Percentiles rank a stretch among this genome's conserved stretches.
These are phyloP conservation scores for Neodiprion pinetum DNA, from an alignment of 1,140 invertebrate genomes.

Conservation along the genomic window DNA sequence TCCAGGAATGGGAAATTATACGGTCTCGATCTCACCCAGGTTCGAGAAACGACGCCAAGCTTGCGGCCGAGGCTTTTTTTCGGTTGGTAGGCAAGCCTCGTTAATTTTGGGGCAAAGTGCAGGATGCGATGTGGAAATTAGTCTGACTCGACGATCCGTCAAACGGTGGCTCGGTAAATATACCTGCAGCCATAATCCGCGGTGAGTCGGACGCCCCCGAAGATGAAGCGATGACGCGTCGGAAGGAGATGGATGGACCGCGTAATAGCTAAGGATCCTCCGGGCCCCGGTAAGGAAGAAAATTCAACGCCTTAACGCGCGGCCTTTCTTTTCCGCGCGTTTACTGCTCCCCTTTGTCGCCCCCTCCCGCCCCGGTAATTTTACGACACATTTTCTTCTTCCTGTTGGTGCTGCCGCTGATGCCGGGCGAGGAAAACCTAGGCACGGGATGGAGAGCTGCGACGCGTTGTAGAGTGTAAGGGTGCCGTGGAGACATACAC, in stretches of 20 bases:
- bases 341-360: background rate
- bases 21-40: background rate
- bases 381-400: background rate
- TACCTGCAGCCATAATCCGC: too few relatives aligned
- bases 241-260: too few relatives aligned
- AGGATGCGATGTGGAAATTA: too few relatives aligned
- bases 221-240: too few relatives aligned
- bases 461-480: background rate
- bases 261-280: too few relatives aligned
- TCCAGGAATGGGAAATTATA: background rate
- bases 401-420: too few relatives aligned
- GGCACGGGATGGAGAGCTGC: background rate
- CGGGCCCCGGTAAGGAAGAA: background rate
- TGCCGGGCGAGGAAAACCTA: too few relatives aligned
- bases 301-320: background rate
- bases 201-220: too few relatives aligned
- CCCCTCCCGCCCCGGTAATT: background rate
- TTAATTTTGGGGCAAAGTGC: too few relatives aligned
- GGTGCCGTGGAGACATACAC: conserved; percentile 6
- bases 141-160: too few relatives aligned
- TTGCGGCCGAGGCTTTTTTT: background rate
- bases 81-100: too few relatives aligned
- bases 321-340: background rate
- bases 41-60: background rate
- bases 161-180: too few relatives aligned